Base-by-base conservation (phyloP, 2,797 vertebrate genomes). In the Iguana delicatissima region DNA sequence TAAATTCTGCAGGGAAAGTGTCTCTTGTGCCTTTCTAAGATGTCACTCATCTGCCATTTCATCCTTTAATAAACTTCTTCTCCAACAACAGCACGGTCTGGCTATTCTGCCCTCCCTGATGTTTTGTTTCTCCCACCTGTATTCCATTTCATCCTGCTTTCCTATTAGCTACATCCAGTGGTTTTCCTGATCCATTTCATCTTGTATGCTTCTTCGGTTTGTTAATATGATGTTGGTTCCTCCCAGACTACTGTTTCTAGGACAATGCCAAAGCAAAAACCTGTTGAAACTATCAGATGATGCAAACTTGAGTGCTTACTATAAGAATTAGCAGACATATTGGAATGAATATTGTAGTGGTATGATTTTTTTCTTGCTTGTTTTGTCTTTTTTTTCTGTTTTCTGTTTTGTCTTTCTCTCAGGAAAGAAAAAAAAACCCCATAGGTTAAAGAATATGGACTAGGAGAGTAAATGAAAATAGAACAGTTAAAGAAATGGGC, bases 11-110 rank as follows among this genome's bases (percentile, higher is more conserved):
- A n/a, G 38, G 55, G 7, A 76, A 42, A 46, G 64, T 73, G 55
- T 73, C 52, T 80, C 76, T 55, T 42, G 35, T 77, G 35, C 64
- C 24, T 84, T 42, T 26, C 55, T 76, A 59, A 87, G 69, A 55
- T 87, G 85, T 84, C 72, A 77, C 80, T 46, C 22, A 9, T 77
- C 46, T 67, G 59, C 80, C 80, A 79, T 46, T 55, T 42, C 32
- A 42, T 87, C 72, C 32, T 42, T 50, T 90, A 90, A 90, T 69
- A 80, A 87, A 57, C 46, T 77, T 84, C 57, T 52, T 50, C 38
- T 26, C 35, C 22, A 67, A 69, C 46, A 50, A 76, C 24, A 84
- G 38, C 55, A 77, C 26, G n/a, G 4, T 50, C 29, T 87, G 77
- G 24, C 24, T 67, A 50, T 76, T 62, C 42, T 67, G 57, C 35